phyloP scores from a whole-genome alignment of 2,888 invertebrate genomes.

The Hirtodrosophila confusa region DNA sequence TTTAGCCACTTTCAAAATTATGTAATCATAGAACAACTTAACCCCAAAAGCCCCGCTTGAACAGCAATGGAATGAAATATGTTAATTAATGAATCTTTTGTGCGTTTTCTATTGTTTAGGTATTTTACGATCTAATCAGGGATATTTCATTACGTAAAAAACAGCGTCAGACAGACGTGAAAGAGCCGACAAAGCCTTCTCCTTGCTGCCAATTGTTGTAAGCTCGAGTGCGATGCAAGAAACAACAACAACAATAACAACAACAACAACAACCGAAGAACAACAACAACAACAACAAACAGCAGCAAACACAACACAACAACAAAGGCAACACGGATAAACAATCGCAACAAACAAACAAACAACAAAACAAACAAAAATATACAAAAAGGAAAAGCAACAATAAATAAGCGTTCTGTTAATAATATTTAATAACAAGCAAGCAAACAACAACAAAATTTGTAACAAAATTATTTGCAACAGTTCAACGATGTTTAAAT shows the following conservation, averaged over 20 bases:
- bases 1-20: constrained; percentile 50
- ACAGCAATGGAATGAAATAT: too few relatives aligned
- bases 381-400: constrained; percentile 27
- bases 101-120: constrained; percentile 67
- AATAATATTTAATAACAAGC: constrained; percentile 23
- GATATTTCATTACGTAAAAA: constrained; percentile 85
- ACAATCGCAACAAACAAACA: constrained; percentile 37
- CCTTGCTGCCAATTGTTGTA: constrained; percentile 85
- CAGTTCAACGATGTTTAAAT: constrained; percentile 47
- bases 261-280: constrained; percentile 27
- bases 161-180: constrained; percentile 84
- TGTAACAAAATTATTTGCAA: constrained; percentile 48
- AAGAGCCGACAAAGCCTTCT: constrained; percentile 84
- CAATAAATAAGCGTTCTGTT: constrained; percentile 30
- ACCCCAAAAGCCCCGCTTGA: constrained; percentile 1
- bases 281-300: constrained; percentile 16
- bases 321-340: constrained; percentile 29
- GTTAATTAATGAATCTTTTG: neutral
- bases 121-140: constrained; percentile 85
- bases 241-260: constrained; percentile 21
- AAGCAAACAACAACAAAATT: constrained; percentile 18
- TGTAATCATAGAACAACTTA: constrained; percentile 44
- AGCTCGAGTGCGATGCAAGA: too few relatives aligned
- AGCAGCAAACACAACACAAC: constrained; percentile 12
- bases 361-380: constrained; percentile 29